These are phyloP conservation scores for Apostichopus leukothele DNA, from an alignment of 53 echinoderm and acorn worm genomes.

Conservation along the genomic window DNA sequence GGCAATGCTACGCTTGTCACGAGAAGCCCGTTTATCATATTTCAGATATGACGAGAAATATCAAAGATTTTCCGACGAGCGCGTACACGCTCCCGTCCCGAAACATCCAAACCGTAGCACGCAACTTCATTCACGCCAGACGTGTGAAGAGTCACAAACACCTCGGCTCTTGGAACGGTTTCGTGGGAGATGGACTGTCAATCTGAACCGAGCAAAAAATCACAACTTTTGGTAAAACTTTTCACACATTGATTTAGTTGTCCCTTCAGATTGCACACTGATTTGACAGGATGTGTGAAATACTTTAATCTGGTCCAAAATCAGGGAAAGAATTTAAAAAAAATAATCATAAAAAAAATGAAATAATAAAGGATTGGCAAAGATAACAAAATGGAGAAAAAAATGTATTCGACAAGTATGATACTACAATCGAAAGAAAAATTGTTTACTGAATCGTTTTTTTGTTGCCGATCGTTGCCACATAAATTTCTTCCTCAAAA, in stretches of 20 bases:
- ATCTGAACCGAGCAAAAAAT: slow-evolving; percentile 30
- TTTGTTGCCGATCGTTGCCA: too few relatives aligned
- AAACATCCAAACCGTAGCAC: background rate
- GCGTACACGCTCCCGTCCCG: background rate
- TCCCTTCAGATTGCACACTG: slow-evolving; percentile 29
- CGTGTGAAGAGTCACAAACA: slow-evolving; percentile 17
- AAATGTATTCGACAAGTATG: background rate
- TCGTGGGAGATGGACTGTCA: slow-evolving; percentile 22
- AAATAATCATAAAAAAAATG: background rate
- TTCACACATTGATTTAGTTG: slow-evolving; percentile 40
- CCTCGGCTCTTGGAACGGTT: slow-evolving; percentile 22
- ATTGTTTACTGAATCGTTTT: too few relatives aligned
- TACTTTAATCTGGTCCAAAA: slow-evolving; percentile 14
- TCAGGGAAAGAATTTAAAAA: background rate
- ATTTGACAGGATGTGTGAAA: slow-evolving; percentile 9
- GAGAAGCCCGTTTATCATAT: background rate
- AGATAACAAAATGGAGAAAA: background rate
- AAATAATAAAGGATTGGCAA: background rate
- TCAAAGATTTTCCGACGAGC: background rate
- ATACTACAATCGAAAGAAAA: too few relatives aligned
- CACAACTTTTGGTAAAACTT: slow-evolving; percentile 43
- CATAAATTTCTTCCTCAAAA: too few relatives aligned
- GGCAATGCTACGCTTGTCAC: background rate
- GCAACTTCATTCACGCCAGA: slow-evolving; percentile 37
- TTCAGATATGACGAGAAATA: background rate